These are phyloP conservation scores for Aurelia aurita DNA, from an alignment of 30 jellyfish, hydroid and myxozoan genomes.

Conservation along the genomic window DNA sequence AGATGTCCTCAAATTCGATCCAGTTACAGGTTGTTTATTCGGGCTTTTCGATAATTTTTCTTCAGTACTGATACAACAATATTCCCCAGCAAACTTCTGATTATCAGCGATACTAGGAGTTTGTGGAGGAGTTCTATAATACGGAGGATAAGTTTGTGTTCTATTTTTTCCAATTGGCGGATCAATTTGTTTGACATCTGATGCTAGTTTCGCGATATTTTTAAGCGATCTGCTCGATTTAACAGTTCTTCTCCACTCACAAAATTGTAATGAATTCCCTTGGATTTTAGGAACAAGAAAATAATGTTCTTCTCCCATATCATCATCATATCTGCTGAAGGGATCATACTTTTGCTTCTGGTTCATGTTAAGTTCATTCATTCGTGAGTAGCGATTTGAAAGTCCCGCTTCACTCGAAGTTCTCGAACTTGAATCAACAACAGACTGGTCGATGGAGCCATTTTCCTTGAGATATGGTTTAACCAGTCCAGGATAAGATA, in stretches of 20 bases:
- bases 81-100: constrained; percentile 60
- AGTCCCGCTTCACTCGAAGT: constrained; percentile 9
- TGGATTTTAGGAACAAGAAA: constrained; percentile 59
- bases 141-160: constrained; percentile 78
- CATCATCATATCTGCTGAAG: constrained; percentile 83
- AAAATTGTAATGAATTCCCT: constrained; percentile 32
- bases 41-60: constrained; percentile 1
- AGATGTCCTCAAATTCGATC: constrained; percentile 55
- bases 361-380: constrained; percentile 73
- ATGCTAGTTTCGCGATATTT: constrained; percentile 66
- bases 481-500: constrained; percentile 76
- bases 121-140: constrained; percentile 47
- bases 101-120: constrained; percentile 7
- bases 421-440: constrained; percentile 42
- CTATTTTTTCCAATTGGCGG: constrained; percentile 60
- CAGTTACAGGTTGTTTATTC: constrained; percentile 6
- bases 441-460: constrained; percentile 53
- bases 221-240: constrained; percentile 74
- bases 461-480: constrained; percentile 61
- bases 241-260: constrained; percentile 81
- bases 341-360: constrained; percentile 77
- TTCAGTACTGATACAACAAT: constrained; percentile 69
- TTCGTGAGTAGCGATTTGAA: constrained; percentile 43
- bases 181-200: constrained; percentile 42
- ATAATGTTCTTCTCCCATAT: constrained; percentile 77